These are phyloP conservation scores for Frankliniella fusca DNA, from an alignment of 2,888 invertebrate species.

Conservation along the genomic window DNA sequence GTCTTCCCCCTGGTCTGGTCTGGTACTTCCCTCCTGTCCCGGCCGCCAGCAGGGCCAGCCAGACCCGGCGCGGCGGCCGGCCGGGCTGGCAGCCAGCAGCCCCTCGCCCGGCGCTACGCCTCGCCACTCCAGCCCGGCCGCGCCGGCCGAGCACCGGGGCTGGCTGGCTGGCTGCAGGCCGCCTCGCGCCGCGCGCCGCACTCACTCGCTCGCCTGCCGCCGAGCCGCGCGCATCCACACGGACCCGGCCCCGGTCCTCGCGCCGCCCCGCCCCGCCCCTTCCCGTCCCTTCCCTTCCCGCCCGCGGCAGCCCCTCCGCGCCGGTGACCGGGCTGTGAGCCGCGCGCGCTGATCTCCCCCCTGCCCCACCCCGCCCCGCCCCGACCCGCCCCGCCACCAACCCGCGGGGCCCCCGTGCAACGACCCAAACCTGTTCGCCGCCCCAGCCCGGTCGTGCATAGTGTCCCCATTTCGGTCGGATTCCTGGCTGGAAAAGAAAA, in stretches of 20 bases:
- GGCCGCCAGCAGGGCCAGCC: not conserved
- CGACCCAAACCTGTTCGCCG: not conserved
- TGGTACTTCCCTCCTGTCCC: not conserved
- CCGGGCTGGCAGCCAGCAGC: not conserved
- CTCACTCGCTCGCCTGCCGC: not conserved
- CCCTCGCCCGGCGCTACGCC: not conserved
- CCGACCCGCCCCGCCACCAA: not conserved
- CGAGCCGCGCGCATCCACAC: not conserved
- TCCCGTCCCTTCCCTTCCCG: not conserved
- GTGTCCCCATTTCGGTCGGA: conserved; percentile 14
- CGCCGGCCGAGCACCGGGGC: not conserved
- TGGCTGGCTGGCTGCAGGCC: not conserved
- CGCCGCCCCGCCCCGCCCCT: not conserved
- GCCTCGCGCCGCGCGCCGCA: not conserved
- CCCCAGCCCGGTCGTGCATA: not conserved
- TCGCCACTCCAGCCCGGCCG: not conserved
- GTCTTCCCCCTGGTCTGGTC: not conserved
- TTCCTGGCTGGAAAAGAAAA: conserved; percentile 20
- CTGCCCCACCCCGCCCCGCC: not conserved
- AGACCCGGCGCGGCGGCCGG: not conserved
- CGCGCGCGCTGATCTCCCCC: not conserved
- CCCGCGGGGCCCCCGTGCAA: not conserved
- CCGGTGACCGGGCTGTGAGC: not conserved
- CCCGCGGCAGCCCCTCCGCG: not conserved
- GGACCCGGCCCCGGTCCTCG: not conserved